Conservation (phyloP, 2,888 invertebrate species). For the Halictus quadricinctus region DNA sequence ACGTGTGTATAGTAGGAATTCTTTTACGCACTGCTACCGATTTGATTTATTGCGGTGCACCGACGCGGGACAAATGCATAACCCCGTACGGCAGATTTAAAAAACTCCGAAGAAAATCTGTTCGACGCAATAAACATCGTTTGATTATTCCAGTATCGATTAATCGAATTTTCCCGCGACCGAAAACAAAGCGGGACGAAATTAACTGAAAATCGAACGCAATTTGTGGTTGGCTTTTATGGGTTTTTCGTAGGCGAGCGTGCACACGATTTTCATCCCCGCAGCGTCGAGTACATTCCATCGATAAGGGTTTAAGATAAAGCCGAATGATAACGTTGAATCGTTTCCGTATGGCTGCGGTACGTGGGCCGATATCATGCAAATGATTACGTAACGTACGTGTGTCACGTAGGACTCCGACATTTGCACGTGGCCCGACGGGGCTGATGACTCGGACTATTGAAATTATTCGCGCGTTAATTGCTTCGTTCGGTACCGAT, state of each 20-base stretch:
- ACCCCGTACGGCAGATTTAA: not conserved
- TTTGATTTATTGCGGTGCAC: not conserved
- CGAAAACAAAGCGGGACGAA: not conserved
- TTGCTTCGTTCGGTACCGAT: conserved; percentile 34
- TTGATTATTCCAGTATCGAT: not conserved
- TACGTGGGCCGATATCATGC: conserved; percentile 13
- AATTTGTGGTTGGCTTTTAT: not conserved
- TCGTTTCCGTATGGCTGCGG: conserved; percentile 27
- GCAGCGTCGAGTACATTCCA: not conserved
- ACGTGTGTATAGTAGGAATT: not conserved
- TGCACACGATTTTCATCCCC: not conserved
- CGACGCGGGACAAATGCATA: not conserved
- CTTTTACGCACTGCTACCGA: not conserved
- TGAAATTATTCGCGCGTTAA: conserved; percentile 55
- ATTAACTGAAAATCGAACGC: not conserved
- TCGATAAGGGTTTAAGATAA: conserved; percentile 32
- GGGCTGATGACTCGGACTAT: conserved; percentile 33
- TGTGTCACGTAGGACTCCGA: conserved; percentile 35
- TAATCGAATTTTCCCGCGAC: not conserved
- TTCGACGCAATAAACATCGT: not conserved
- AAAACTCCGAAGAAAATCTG: not conserved
- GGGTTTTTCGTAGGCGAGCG: not conserved
- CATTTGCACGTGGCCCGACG: conserved; percentile 35
- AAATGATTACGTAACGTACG: conserved; percentile 30
- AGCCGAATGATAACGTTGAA: conserved; percentile 8